Evolutionary conservation across 2,113 vertebrate genomes (phyloP), one percentile per base, ranked within the genome.

Genomic region (Cranoglanis bouderius): DNA sequence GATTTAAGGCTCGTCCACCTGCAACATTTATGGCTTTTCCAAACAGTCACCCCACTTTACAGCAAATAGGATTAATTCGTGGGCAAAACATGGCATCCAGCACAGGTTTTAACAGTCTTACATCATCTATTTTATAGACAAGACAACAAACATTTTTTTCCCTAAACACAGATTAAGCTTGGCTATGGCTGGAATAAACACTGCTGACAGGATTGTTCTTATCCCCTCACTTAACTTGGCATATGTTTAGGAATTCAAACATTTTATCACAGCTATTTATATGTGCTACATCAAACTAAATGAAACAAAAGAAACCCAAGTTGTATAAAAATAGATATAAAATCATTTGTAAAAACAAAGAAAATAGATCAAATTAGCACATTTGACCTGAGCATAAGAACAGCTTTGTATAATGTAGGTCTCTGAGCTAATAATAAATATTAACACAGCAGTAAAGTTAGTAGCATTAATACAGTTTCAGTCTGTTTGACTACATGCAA

Each of bases 341-440:
- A 74, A 88, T 43, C 38, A 83, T 84, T 61, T 75, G 10, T 84
- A 14, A 40, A 40, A 84, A 46, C 14, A 83, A 59, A 26, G n/a
- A 88, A 49, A 84, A 32, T 49, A 59, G 80, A 82, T 29, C 19
- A 75, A 61, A 84, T 63, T 46, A 84, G 49, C 70, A 86, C 49
- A 51, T 70, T 82, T 87, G 77, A 82, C 61, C 80, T 57, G 10
- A 83, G 57, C 26, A 35, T 57, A 74, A 35, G 1, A 81, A 59
- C 24, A 59, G 32, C 85, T 75, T 35, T 67, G 35, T 72, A 83
- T 40, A 70, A 55, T 43, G 65, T 16, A 81, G 32, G 59, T 49
- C 59, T 46, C 12, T 77, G 46, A 53, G 53, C 51, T 88, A 61
- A 61, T 43, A 83, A 83, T 83, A 83, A 83, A 82, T 72, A 88